Evolutionary conservation across 2,797 vertebrate species (phyloP), one percentile per base, ranked within the genome.

Genomic region (Myotis daubentonii): DNA sequence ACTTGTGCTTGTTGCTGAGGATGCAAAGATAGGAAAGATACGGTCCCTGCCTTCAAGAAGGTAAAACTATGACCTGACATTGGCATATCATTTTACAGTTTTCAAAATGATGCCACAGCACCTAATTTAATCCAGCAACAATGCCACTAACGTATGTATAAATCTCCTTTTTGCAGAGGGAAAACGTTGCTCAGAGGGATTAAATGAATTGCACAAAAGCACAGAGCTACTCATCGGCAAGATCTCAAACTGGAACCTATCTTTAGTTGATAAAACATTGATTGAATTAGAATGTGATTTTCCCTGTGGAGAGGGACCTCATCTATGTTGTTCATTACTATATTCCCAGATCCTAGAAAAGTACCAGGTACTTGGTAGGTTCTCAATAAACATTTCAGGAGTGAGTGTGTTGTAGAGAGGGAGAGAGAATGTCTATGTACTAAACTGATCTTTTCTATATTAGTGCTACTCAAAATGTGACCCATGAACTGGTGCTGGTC

Each of bases 51-150:
- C 9, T 74, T 79, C 12, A 33, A 72, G 47, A 55, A 62, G 57
- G 33, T 65, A 30, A 84, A 83, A 83, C 38, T 57, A 81, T 86
- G 86, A 70, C 65, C 38, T 87, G 71, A 6, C 20, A 11, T 62
- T 72, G 25, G 25, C 38, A 22, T 49, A 30, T 38, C 51, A 60
- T 81, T 81, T 94, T 72, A 60, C 7, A 53, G 72, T 81, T 88
- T 89, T 92, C 47, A 92, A 51, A 94, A 68, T 36, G 30, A 68
- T 72, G 68, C 47, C 44, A 71, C 4, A 16, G 15, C 36, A 49
- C 60, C 80, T 92, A 49, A 72, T 68, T 93, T 95, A 93, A 93
- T 89, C 57, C 68, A 75, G 17, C 20, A 70, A 53, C n/a, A 89
- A 23, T 41, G 28, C 25, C n/a, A 47, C 78, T 74, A 83, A 91